These are phyloP conservation scores for Diachrysia chrysitis DNA, from an alignment of 2,888 invertebrate species.

Conservation along the genomic window DNA sequence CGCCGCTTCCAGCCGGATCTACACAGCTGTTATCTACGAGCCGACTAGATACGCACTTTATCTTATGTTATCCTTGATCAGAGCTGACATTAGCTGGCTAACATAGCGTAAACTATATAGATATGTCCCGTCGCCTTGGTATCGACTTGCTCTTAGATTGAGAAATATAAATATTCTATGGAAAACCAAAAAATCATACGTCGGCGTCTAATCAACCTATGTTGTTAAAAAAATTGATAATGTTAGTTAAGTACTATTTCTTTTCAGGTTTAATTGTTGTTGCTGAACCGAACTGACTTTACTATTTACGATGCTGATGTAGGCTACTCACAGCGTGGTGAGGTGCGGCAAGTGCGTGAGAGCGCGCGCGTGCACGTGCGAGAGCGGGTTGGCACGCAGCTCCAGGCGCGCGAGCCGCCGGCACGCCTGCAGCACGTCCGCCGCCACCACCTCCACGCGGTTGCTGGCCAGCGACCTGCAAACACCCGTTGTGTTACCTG, in stretches of 20 bases:
- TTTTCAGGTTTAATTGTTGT: too few species aligned
- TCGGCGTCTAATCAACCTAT: too few species aligned
- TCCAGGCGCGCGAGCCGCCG: slow-evolving; percentile 93
- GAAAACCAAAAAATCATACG: too few species aligned
- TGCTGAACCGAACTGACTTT: too few species aligned
- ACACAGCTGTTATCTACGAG: not conserved
- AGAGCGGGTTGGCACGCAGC: slow-evolving; percentile 95
- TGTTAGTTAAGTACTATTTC: too few species aligned
- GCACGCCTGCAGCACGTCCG: slow-evolving; percentile 91
- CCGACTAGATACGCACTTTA: not conserved
- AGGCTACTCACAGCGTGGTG: slow-evolving; percentile 81
- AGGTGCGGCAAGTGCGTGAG: slow-evolving; percentile 93
- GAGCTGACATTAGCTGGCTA: not conserved
- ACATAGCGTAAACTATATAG: not conserved
- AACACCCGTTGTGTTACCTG: slow-evolving; percentile 11
- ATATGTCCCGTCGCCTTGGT: not conserved
- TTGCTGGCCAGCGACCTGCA: slow-evolving; percentile 95
- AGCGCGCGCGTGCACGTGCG: slow-evolving; percentile 91
- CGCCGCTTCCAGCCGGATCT: not conserved
- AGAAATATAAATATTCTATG: too few species aligned
- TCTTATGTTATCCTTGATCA: not conserved
- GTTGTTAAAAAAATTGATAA: too few species aligned
- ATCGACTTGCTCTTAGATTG: not conserved
- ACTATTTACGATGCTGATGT: not conserved
- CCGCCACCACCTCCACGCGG: slow-evolving; percentile 93